Evolutionary conservation across 2,113 vertebrate genomes (phyloP).

Genomic region (Strix aluco): DNA sequence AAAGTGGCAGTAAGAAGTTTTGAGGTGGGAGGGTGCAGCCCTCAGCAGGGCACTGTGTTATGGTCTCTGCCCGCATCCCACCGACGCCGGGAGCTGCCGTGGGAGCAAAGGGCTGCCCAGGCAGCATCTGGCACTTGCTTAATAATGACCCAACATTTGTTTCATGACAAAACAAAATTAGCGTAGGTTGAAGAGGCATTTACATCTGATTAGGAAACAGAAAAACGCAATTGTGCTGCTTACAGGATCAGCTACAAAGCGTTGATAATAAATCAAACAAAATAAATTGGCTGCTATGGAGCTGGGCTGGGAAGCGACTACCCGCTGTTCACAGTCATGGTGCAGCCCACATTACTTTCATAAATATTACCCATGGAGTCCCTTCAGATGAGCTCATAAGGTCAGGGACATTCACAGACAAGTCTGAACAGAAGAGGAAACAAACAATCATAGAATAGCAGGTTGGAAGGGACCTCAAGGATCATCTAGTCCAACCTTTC

Average conservation of each 20-base stretch:
- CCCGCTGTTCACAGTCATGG: neutral
- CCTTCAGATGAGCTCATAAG: neutral
- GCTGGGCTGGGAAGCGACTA: neutral
- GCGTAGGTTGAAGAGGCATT: neutral
- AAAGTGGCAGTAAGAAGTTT: neutral
- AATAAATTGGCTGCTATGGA: neutral
- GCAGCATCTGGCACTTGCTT: neutral
- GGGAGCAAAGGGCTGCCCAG: neutral
- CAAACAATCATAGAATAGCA: neutral
- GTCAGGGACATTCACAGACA: neutral
- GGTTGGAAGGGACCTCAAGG: neutral
- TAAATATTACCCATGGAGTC: neutral
- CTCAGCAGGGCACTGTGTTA: neutral
- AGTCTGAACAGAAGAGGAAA: slow-evolving; percentile 2
- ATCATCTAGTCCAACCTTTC: neutral
- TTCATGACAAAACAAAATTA: neutral
- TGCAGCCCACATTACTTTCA: neutral
- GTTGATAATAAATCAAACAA: neutral
- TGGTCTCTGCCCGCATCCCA: neutral
- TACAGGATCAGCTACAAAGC: neutral
- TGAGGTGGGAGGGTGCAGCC: neutral
- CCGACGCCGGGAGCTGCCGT: accelerated
- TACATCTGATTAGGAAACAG: neutral
- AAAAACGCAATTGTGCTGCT: neutral
- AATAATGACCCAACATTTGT: neutral